Base-by-base conservation (phyloP, 2,113 vertebrate species). In the Oreochromis tanganicae region DNA sequence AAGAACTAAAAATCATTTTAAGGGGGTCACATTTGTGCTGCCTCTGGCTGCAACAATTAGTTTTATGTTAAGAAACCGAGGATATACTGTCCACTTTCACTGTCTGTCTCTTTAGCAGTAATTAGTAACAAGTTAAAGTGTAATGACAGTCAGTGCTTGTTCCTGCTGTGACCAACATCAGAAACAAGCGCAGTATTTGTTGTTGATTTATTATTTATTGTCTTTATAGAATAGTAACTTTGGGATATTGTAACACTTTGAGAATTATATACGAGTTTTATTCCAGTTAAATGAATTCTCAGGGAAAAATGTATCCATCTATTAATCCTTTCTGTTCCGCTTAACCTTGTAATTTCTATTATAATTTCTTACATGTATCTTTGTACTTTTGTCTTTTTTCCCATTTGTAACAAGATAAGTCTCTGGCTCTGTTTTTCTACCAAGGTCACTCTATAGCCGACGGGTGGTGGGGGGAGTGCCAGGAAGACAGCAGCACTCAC, bases 391-490 rank as follows among this genome's bases (percentile, higher is more conserved):
- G 7, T 12, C 54, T 61, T 66, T 43, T 24, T 24, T 87, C 87
- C 86, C 82, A 21, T 52, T 52, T 36, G 29, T 73, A 75, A 48
- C 9, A 29, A 50, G 71, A 75, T 29, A 50, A 75, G 5, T 59
- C 19, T 13, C 82, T 55, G 13, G 1, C 73, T 85, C 43, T 85
- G 61, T 90, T 84, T 9, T 85, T 78, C 56, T 50, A 81, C 87
- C 91, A 95, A 95, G 92, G 92, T 95, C 93, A 92, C 55, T 61
- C 80, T 3, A 36, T 29, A 82, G 52, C 83, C 81, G 63, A 88
- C 48, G 43, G 32, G 59, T 1, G 59, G 19, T 7, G 80, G 29
- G 36, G 32, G 81, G 21, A 46, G 75, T 16, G 7, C 43, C 75
- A 61, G 84, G 84, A 81, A 88, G 85, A 90, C 86, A 59, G 85